Conservation (phyloP, 2,797 vertebrate species). For the Chromobotia macracanthus region DNA sequence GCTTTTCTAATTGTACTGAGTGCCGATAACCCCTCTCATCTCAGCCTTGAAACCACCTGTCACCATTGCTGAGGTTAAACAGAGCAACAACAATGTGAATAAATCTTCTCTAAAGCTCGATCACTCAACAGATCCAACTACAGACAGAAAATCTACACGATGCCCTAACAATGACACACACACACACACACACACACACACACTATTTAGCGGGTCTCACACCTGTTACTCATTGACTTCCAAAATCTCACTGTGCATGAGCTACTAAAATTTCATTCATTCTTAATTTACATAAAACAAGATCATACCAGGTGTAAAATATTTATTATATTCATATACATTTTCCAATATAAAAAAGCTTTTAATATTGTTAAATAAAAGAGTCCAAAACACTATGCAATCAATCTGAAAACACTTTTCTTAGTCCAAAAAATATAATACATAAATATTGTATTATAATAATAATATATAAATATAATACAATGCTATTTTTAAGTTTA, state of each 20-base stretch:
- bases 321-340: too few relatives aligned
- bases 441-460: too few relatives aligned
- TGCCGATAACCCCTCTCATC: conserved; percentile 59
- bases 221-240: conserved; percentile 6
- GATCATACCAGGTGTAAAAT: neutral
- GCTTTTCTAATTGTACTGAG: conserved; percentile 62
- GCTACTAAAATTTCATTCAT: neutral
- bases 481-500: too few relatives aligned
- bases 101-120: neutral
- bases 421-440: too few relatives aligned
- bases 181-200: neutral
- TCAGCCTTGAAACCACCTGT: conserved; percentile 16
- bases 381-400: too few relatives aligned
- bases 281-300: neutral
- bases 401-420: too few relatives aligned
- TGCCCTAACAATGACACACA: neutral
- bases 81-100: neutral
- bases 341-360: too few relatives aligned
- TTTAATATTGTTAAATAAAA: too few relatives aligned
- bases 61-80: neutral
- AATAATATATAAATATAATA: too few relatives aligned
- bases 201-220: neutral
- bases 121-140: neutral
- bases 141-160: neutral
- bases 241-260: neutral